These are phyloP conservation scores for Sphinx pinastri DNA, from an alignment of 2,888 invertebrate species.

Conservation along the genomic window DNA sequence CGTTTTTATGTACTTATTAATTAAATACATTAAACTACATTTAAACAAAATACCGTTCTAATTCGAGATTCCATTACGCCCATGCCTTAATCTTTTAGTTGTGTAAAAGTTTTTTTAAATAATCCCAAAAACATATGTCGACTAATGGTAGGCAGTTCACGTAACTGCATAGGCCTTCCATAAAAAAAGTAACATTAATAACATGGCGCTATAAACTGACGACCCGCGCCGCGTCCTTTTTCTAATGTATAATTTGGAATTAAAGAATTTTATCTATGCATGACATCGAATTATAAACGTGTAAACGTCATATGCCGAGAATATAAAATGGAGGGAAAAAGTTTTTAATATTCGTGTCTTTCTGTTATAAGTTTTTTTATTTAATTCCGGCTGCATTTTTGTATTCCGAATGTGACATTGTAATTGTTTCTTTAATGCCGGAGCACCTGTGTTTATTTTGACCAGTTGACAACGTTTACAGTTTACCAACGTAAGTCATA, in stretches of 20 bases:
- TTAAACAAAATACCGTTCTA: too few relatives aligned
- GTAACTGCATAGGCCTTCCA: conserved; percentile 62
- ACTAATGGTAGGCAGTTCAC: conserved; percentile 46
- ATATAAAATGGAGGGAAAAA: conserved; percentile 12
- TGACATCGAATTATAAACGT: conserved; percentile 40
- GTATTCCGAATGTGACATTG: background rate
- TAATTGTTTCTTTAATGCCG: background rate
- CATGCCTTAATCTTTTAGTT: too few relatives aligned
- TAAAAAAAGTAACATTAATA: conserved; percentile 75
- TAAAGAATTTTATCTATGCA: conserved; percentile 40
- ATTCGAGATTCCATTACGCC: too few relatives aligned
- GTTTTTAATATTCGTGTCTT: background rate
- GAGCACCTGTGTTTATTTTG: background rate
- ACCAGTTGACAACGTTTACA: too few relatives aligned
- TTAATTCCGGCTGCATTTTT: conserved; percentile 4
- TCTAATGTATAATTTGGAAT: conserved; percentile 35
- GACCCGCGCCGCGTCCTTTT: conserved; percentile 45
- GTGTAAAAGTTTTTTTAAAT: background rate
- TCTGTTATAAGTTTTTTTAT: background rate
- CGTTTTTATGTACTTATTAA: too few relatives aligned
- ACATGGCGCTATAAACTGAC: conserved; percentile 59
- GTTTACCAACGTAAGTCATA: background rate
- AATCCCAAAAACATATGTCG: background rate
- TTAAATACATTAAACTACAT: too few relatives aligned
- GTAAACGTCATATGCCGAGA: conserved; percentile 40